phyloP scores from a whole-genome alignment of 2,797 vertebrate genomes.

The Acanthurus tractus region DNA sequence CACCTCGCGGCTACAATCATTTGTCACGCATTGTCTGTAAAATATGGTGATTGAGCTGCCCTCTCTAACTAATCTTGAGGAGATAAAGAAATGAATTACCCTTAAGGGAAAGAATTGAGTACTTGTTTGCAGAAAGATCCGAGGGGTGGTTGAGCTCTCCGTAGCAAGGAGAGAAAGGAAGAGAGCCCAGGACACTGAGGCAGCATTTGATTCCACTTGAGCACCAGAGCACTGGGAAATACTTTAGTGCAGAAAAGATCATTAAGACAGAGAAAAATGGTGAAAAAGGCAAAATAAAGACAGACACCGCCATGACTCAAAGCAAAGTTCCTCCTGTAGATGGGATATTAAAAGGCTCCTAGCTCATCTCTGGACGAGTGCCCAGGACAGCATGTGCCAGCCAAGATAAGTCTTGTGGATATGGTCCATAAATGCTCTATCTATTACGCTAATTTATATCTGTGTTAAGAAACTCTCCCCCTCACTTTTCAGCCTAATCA shows the following conservation, averaged over 20 bases:
- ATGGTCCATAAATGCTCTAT: constrained; percentile 51
- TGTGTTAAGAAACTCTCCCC: constrained; percentile 27
- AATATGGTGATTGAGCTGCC: constrained; percentile 1
- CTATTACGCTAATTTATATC: constrained; percentile 55
- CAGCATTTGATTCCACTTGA: constrained; percentile 37
- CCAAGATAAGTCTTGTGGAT: constrained; percentile 58
- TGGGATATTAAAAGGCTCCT: constrained; percentile 53
- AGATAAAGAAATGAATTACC: constrained; percentile 45
- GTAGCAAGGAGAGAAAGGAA: not conserved
- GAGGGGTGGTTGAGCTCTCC: constrained; percentile 11
- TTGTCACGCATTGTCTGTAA: constrained; percentile 19
- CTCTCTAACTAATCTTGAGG: constrained; percentile 26
- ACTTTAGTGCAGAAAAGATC: constrained; percentile 46
- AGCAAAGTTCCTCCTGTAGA: constrained; percentile 44
- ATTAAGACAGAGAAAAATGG: constrained; percentile 36
- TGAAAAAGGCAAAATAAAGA: constrained; percentile 38
- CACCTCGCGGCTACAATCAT: not conserved
- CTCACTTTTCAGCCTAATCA: constrained; percentile 38
- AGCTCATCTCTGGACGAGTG: constrained; percentile 51
- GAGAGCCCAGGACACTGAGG: not conserved
- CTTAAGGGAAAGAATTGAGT: constrained; percentile 31
- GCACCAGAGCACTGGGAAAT: constrained; percentile 21
- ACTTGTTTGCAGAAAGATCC: constrained; percentile 22
- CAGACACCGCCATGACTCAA: constrained; percentile 24
- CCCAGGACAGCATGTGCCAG: constrained; percentile 56